A percentile compares a stretch with the other conserved stretches of the same genome.
phyloP scores from a whole-genome alignment of 2,888 invertebrate species.

The Caradrina clavipalpis region DNA sequence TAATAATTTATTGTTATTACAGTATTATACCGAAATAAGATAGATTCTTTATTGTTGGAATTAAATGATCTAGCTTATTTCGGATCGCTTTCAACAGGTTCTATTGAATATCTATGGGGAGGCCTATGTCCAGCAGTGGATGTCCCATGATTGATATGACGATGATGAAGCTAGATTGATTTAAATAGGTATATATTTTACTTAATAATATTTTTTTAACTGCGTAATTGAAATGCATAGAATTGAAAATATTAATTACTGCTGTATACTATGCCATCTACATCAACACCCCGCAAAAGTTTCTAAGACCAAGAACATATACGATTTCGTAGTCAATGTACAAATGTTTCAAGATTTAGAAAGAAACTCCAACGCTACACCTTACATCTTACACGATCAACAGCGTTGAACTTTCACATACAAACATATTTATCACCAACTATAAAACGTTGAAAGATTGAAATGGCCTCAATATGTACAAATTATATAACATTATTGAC shows the following conservation, averaged over 20 bases:
- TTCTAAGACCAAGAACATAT: neutral
- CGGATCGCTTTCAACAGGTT: too few species aligned
- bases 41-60: too few species aligned
- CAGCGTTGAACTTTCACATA: conserved; percentile 34
- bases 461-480: conserved; percentile 29
- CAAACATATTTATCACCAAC: conserved; percentile 15
- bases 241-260: neutral
- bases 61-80: too few species aligned
- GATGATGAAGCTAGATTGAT: too few species aligned
- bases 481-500: conserved; percentile 32
- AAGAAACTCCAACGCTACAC: neutral
- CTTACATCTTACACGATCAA: neutral
- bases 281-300: neutral
- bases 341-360: neutral
- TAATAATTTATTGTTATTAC: too few species aligned
- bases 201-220: too few species aligned
- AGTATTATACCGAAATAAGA: too few species aligned
- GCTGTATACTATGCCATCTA: neutral
- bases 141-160: too few species aligned
- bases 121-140: too few species aligned
- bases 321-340: neutral
- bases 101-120: too few species aligned
- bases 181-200: too few species aligned
- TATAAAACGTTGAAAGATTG: conserved; percentile 5
- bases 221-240: too few species aligned